These are phyloP conservation scores for Druceiella hillmani DNA, from an alignment of 2,888 invertebrate genomes.

Conservation along the genomic window DNA sequence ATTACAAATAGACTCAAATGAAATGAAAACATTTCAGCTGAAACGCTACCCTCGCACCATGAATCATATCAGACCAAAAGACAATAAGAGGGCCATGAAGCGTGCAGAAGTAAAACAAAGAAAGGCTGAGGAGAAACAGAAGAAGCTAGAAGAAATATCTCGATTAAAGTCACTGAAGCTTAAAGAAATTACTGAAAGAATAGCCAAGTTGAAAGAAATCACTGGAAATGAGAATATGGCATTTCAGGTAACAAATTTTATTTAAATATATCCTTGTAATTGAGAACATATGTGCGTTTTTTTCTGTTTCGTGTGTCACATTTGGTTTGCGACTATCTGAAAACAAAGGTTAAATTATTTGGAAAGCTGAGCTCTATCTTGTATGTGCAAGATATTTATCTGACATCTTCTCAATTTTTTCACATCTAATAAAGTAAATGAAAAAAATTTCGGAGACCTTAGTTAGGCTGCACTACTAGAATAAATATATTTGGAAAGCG, in stretches of 20 bases:
- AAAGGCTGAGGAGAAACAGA: slow-evolving; percentile 71
- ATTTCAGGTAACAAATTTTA: slow-evolving; percentile 53
- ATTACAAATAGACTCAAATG: no score
- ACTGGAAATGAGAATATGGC: slow-evolving; percentile 75
- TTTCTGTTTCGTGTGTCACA: no score
- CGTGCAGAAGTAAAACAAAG: slow-evolving; percentile 68
- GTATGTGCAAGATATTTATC: not conserved
- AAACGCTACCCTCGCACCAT: slow-evolving; percentile 91
- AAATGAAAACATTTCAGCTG: slow-evolving; percentile 58
- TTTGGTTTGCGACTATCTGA: no score
- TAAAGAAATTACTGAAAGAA: slow-evolving; percentile 86
- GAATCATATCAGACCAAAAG: slow-evolving; percentile 73
- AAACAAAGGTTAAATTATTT: no score
- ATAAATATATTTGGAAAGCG: no score
- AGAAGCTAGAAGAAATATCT: slow-evolving; percentile 82
- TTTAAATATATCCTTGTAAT: no score
- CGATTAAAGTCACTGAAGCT: slow-evolving; percentile 80
- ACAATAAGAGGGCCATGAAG: slow-evolving; percentile 73
- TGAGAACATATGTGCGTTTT: no score
- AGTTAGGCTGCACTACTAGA: no score
- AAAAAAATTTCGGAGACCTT: no score
- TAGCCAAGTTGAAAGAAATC: slow-evolving; percentile 78
- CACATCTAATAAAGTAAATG: no score
- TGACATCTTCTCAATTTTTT: no score
- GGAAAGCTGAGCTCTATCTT: no score